A percentile compares a stretch with the other conserved stretches of the same genome.
phyloP scores from a whole-genome alignment of 1,140 invertebrate species.

The Drosophila kepulauana region DNA sequence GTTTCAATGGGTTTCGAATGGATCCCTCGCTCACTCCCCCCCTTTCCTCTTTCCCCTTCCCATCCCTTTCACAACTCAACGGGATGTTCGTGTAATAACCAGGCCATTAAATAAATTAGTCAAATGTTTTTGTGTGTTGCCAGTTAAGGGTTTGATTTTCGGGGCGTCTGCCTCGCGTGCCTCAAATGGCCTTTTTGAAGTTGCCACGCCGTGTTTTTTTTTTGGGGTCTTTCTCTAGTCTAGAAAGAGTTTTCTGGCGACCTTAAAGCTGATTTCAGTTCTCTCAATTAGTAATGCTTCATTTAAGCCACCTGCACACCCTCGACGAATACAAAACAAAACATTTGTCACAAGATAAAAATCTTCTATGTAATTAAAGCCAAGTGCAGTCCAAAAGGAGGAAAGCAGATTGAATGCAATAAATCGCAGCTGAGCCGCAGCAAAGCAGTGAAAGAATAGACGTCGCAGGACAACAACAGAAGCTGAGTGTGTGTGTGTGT shows the following conservation, averaged over 20 bases:
- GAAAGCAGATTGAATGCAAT: conserved; percentile 65
- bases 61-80: not conserved
- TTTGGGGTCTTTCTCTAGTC: no score
- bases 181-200: conserved; percentile 20
- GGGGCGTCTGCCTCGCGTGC: conserved; percentile 5
- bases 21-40: not conserved
- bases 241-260: not conserved
- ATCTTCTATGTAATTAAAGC: conserved; percentile 42
- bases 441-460: not conserved
- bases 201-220: not conserved
- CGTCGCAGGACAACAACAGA: not conserved
- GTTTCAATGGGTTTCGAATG: conserved; percentile 1
- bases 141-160: conserved; percentile 15
- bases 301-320: no score
- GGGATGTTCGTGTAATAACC: conserved; percentile 62
- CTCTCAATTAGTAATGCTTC: not conserved
- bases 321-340: conserved; percentile 7
- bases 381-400: not conserved
- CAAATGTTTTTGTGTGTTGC: conserved; percentile 58
- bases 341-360: conserved; percentile 31
- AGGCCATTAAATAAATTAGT: conserved; percentile 69
- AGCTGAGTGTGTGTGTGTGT: not conserved
- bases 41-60: not conserved
- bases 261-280: conserved; percentile 9
- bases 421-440: conserved; percentile 58